phyloP scores from a whole-genome alignment of 2,888 invertebrate genomes.

The Agriopis aurantiaria region DNA sequence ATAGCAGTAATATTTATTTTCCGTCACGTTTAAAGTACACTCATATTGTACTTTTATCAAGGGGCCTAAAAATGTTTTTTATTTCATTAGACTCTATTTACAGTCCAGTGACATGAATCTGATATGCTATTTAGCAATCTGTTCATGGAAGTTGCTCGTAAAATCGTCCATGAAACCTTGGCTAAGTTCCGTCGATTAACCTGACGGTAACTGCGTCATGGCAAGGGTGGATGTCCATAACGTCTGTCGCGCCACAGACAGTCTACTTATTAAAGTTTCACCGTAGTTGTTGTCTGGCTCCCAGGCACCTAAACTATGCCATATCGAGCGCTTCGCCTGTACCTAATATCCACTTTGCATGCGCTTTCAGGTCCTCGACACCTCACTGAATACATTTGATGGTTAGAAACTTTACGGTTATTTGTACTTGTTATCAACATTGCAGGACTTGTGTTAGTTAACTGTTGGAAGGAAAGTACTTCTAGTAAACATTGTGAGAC shows the following conservation, averaged over 20 bases:
- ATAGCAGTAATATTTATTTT: background rate
- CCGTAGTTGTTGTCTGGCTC: conserved; percentile 54
- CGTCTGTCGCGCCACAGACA: conserved; percentile 37
- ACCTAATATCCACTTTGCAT: conserved; percentile 58
- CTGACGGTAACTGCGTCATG: conserved; percentile 27
- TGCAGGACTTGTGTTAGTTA: conserved; percentile 8
- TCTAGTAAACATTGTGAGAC: background rate
- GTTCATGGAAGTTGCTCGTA: background rate
- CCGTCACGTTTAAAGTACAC: too few relatives aligned
- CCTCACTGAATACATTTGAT: conserved; percentile 50
- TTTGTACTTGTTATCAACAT: conserved; percentile 22
- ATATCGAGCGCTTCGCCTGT: conserved; percentile 62
- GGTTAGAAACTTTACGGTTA: conserved; percentile 35
- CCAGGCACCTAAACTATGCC: conserved; percentile 52
- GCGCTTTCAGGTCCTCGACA: conserved; percentile 51
- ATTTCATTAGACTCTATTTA: background rate
- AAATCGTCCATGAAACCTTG: background rate
- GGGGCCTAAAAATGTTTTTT: too few relatives aligned
- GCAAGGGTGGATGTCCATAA: conserved; percentile 29
- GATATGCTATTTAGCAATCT: background rate
- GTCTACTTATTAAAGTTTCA: conserved; percentile 74
- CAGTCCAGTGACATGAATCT: background rate
- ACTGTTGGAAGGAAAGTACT: background rate
- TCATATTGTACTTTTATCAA: too few relatives aligned
- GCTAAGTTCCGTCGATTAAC: conserved; percentile 16